phyloP scores from a whole-genome alignment of 2,113 vertebrate genomes.

The Serilophus lunatus region DNA sequence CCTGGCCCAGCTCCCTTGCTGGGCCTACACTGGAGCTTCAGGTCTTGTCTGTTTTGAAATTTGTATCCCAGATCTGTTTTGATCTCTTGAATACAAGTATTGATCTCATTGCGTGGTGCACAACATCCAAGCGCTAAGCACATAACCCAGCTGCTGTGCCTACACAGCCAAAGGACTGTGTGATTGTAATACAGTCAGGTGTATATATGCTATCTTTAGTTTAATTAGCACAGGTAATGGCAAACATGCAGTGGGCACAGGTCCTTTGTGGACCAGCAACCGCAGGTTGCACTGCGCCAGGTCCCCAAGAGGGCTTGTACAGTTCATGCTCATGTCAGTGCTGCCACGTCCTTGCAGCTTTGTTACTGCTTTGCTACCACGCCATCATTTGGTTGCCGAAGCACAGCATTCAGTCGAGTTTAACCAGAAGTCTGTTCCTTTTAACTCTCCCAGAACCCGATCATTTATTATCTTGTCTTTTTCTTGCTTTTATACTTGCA shows the following conservation, averaged over 20 bases:
- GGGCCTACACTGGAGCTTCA: neutral
- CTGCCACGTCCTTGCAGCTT: neutral
- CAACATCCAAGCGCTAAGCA: fast-evolving
- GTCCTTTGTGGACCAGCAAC: neutral
- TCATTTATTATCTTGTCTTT: neutral
- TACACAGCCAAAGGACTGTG: fast-evolving
- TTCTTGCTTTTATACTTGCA: neutral
- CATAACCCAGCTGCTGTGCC: fast-evolving
- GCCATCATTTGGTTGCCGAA: neutral
- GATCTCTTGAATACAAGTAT: neutral
- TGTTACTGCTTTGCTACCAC: neutral
- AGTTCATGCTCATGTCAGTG: neutral
- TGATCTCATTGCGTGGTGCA: neutral
- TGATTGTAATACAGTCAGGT: fast-evolving
- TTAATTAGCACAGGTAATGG: neutral
- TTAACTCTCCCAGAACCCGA: neutral
- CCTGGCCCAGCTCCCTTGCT: neutral
- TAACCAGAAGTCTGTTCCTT: neutral
- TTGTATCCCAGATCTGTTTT: neutral
- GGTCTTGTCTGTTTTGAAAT: neutral
- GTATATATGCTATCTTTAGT: fast-evolving
- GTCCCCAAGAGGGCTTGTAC: neutral
- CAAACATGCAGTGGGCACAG: neutral
- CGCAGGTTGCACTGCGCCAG: neutral
- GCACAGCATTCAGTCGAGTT: neutral